Evolutionary conservation across 92 coral and sea anemone species (phyloP), one percentile per base, ranked within the genome.

Genomic region (Parazoanthus atlanticus): DNA sequence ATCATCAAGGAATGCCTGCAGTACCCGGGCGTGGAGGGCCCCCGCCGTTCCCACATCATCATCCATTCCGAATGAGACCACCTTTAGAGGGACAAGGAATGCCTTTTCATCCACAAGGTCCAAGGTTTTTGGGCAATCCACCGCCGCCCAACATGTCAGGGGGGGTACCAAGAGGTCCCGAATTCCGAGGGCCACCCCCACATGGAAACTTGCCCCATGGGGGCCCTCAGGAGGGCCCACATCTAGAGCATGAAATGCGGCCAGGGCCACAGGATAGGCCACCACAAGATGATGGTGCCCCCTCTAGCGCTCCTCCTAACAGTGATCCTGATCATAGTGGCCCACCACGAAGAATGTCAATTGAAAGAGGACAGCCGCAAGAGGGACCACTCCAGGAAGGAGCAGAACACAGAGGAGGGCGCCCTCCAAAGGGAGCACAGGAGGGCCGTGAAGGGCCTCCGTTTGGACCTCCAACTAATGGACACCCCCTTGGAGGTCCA

Each of bases 21-120:
- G 88, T 77, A 29, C 89, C 88, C 21, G 70, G 78, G 86, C 94
- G 80, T 64, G 88, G 82, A 36, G 93, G 90, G 28, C 89, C 85
- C 34, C 92, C 89, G 15, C 82, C 91, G 6, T 93, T 93, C 80
- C 93, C 86, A 28, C 96, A 88, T 32, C 90, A 85, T 13, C 90
- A 79, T 65, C 90, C 88, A 8, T 89, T 88, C 29, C 91, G 88
- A 26, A 86, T 78, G 36, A 90, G 94, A 73, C 86, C 65, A 25
- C 88, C 91, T 30, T 56, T 84, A 30, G 71, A 81, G 54, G 80
- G 80, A 46, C 88, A 84, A 32, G 88, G 91, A 84, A 80, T 83
- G 86, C 94, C 89, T n/a, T 93, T 95, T 84, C 94, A 90, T 66
- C 92, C 94, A 28, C 91, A 95, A 54, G 90, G 80, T 0, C 91